Conservation (phyloP, 2,797 vertebrate species). For the Neomorphus geoffroyi region DNA sequence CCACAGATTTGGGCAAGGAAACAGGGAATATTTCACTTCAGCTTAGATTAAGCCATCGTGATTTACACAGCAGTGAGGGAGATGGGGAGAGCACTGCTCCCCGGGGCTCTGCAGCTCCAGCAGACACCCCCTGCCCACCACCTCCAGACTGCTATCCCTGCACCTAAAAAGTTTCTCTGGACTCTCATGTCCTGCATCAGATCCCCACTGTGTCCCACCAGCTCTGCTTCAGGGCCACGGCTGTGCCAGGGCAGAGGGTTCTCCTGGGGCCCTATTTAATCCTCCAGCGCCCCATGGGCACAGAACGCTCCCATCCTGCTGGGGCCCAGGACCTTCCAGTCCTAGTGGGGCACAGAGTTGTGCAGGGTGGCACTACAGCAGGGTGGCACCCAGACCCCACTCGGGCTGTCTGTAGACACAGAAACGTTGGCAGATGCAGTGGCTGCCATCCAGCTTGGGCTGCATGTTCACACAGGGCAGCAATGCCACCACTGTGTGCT, state of each 20-base stretch:
- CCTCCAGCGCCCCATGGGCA: background rate
- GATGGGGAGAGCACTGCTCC: background rate
- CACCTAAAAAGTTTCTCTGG: background rate
- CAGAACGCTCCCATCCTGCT: rapidly evolving
- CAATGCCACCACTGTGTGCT: rapidly evolving
- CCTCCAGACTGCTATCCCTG: background rate
- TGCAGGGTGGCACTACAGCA: rapidly evolving
- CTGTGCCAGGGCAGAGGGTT: rapidly evolving
- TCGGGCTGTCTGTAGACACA: background rate
- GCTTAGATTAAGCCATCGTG: constrained; percentile 44
- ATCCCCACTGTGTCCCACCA: background rate
- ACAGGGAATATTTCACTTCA: constrained; percentile 59
- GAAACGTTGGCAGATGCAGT: rapidly evolving
- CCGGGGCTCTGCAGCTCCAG: background rate
- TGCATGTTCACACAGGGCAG: background rate
- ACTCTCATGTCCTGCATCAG: rapidly evolving
- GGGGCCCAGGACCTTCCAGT: background rate
- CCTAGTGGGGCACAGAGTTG: background rate
- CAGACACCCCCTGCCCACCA: background rate
- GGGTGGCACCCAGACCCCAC: background rate
- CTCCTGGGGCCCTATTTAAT: background rate
- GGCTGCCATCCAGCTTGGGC: background rate
- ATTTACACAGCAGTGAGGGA: constrained; percentile 26
- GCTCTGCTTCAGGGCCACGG: rapidly evolving
- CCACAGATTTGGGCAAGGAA: constrained; percentile 66